Evolutionary conservation across 2,797 vertebrate genomes (phyloP), one percentile per base, ranked within the genome.

Genomic region (Eupleurogrammus muticus): DNA sequence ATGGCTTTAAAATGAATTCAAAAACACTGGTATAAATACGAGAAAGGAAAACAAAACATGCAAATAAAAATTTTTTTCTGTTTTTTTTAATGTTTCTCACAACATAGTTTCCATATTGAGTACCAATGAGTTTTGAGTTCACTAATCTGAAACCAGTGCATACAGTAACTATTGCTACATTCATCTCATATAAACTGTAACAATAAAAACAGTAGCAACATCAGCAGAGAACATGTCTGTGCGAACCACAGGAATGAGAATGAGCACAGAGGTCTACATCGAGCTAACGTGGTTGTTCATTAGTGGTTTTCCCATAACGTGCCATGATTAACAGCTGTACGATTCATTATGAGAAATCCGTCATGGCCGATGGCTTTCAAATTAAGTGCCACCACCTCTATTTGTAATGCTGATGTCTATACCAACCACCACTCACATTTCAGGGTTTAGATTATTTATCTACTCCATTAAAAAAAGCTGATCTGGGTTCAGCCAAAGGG

Each of bases 31-130:
- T 28, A 3, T 28, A 11, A 35, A 51, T 42, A 21, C 1, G 50
- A 63, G 2, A 60, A 70, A 77, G 21, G 70, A 69, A 77, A 55
- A 72, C 63, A 73, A 66, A 73, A 75, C 36, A 55, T 81, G 88
- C 72, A 86, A 87, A 90, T 86, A 83, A 80, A 91, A 82, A 75
- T 88, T 97, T 44, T 36, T 36, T 36, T 36, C 7, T 98, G 96
- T 44, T 36, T 36, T 36, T 36, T 44, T 98, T 96, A 96, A 96
- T 97, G 93, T 94, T 94, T 95, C 91, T 95, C 91, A 93, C 93
- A 93, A 95, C 93, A 86, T 84, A 87, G 72, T 84, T 89, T 89
- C 75, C 80, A 91, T 83, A 90, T 87, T 56, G 79, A 87, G 89
- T 87, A 88, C 85, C 83, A 66, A 71, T 70, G 79, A 82, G 82